Percentiles rank a stretch among this genome's conserved stretches.
phyloP scores from a whole-genome alignment of 2,888 invertebrate genomes.

The Chaitophorus viminalis region DNA sequence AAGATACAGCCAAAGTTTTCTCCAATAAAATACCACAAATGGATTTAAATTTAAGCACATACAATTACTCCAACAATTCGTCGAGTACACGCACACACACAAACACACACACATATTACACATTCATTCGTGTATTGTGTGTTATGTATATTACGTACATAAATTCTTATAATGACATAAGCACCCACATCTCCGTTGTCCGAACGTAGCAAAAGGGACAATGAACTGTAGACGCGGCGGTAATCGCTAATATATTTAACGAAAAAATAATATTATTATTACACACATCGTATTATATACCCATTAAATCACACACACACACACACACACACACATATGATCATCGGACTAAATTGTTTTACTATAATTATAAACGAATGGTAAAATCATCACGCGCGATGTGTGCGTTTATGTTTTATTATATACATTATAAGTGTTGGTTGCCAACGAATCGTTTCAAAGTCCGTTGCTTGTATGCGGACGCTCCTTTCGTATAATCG shows the following conservation, averaged over 20 bases:
- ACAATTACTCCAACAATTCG: too few relatives aligned
- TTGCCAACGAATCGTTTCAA: constrained; percentile 39
- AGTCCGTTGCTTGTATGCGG: neutral
- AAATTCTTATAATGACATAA: neutral
- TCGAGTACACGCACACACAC: too few relatives aligned
- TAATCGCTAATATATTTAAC: too few relatives aligned
- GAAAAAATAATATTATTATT: constrained; percentile 20
- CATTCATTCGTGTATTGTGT: too few relatives aligned
- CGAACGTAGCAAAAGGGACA: neutral
- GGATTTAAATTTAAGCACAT: too few relatives aligned
- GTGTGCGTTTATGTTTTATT: too few relatives aligned
- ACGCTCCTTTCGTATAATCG: neutral
- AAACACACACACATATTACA: too few relatives aligned
- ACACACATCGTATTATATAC: neutral
- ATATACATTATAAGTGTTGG: too few relatives aligned
- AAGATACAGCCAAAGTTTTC: too few relatives aligned
- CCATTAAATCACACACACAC: neutral
- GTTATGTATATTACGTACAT: too few relatives aligned
- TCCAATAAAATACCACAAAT: too few relatives aligned
- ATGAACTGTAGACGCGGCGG: too few relatives aligned
- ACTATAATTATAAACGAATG: constrained; percentile 32
- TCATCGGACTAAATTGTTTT: constrained; percentile 6
- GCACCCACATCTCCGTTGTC: neutral
- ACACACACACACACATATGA: neutral
- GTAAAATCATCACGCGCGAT: constrained; percentile 27